Percentiles rank a stretch among this genome's conserved stretches.
phyloP scores from a whole-genome alignment of 2,888 invertebrate genomes.

The Hyposoter didymator region DNA sequence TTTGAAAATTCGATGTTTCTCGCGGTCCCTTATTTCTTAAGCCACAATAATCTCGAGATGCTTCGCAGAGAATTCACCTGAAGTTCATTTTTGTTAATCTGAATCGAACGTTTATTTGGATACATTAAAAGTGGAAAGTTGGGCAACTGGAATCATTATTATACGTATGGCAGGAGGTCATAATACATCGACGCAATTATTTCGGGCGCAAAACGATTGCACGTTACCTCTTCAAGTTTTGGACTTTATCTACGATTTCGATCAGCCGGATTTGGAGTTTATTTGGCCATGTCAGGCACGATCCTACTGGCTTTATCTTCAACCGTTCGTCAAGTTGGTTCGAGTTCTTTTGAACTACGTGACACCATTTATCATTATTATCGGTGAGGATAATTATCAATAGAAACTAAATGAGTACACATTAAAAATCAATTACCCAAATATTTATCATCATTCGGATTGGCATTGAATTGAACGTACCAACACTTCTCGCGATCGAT shows the following conservation, averaged over 20 bases:
- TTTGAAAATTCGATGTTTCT: conserved; percentile 26
- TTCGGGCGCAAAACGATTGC: conserved; percentile 67
- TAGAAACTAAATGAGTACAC: not conserved
- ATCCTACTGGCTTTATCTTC: conserved; percentile 78
- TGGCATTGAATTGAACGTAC: not conserved
- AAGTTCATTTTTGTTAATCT: not conserved
- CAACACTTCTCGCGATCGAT: not conserved
- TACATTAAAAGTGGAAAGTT: conserved; percentile 6
- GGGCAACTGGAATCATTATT: conserved; percentile 7
- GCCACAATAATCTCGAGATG: conserved; percentile 21
- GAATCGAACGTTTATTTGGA: not conserved
- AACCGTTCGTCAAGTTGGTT: conserved; percentile 77
- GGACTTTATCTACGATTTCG: conserved; percentile 76
- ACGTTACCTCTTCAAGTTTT: conserved; percentile 73
- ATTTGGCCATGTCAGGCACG: conserved; percentile 81
- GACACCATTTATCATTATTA: conserved; percentile 78
- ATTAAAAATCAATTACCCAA: not conserved
- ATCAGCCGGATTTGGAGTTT: conserved; percentile 73
- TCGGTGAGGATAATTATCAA: conserved; percentile 75
- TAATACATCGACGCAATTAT: conserved; percentile 42
- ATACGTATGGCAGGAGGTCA: conserved; percentile 60
- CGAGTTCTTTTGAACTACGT: conserved; percentile 78
- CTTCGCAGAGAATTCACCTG: conserved; percentile 41
- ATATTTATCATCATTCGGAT: not conserved
- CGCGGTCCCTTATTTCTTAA: conserved; percentile 2